Evolutionary conservation across 2,113 vertebrate genomes (phyloP).

Genomic region (Calyptomena viridis): DNA sequence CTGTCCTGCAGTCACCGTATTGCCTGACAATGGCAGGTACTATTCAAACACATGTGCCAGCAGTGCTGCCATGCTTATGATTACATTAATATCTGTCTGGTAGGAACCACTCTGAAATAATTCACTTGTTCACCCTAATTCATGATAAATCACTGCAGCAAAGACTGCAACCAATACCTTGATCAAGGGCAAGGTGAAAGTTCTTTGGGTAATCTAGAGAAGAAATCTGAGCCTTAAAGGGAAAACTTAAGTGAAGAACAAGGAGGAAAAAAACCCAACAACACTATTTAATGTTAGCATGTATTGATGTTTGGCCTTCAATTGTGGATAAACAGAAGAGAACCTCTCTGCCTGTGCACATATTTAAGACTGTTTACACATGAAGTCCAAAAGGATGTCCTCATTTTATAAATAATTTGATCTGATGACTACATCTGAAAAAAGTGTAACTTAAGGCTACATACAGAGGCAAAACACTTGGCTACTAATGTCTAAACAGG

Average conservation of each 20-base stretch:
- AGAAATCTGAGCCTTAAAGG: neutral
- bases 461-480: slow-evolving; percentile 35
- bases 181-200: neutral
- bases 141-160: neutral
- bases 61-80: neutral
- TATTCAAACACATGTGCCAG: accelerated
- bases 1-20: neutral
- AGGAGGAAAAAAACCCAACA: accelerated
- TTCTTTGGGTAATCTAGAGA: neutral
- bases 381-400: slow-evolving; percentile 35
- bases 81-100: neutral
- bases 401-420: slow-evolving; percentile 62
- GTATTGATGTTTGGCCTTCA: slow-evolving; percentile 14
- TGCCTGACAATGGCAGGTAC: neutral
- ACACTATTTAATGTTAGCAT: neutral
- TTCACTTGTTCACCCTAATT: neutral
- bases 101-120: neutral
- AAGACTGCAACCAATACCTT: neutral
- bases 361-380: slow-evolving; percentile 13
- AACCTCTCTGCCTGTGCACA: neutral
- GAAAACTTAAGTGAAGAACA: neutral
- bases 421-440: slow-evolving; percentile 1
- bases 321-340: slow-evolving; percentile 12
- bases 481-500: slow-evolving; percentile 5
- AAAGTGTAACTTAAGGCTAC: neutral